A percentile compares a stretch with the other conserved stretches of the same genome.
These are phyloP conservation scores for Neomicropteryx cornuta DNA, from an alignment of 1,140 invertebrate species.

Conservation along the genomic window DNA sequence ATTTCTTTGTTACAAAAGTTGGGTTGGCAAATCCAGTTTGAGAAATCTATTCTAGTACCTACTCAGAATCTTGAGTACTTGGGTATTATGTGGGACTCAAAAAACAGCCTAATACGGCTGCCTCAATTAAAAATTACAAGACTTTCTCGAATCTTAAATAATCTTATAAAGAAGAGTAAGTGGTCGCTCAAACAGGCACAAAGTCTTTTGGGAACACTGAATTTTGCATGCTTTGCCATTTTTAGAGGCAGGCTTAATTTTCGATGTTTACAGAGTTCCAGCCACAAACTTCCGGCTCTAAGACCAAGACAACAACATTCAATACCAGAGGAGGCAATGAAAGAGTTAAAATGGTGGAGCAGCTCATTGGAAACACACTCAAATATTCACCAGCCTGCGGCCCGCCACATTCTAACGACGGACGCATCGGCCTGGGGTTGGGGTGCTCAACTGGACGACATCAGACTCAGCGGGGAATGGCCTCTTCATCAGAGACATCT, in stretches of 20 bases:
- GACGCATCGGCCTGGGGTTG: conserved; percentile 16
- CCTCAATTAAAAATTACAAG: not conserved
- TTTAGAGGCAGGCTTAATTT: conserved; percentile 25
- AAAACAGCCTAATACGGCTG: not conserved
- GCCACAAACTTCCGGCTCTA: not conserved
- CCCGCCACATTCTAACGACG: conserved; percentile 14
- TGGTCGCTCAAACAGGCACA: conserved; percentile 4
- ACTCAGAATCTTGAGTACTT: conserved; percentile 11
- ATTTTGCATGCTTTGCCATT: conserved; percentile 40
- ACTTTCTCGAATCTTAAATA: not conserved
- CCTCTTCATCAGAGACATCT: conserved; percentile 10
- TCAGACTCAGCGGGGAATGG: conserved; percentile 11
- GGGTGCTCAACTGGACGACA: conserved; percentile 11
- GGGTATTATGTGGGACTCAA: conserved; percentile 10
- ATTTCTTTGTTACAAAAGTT: conserved; percentile 8
- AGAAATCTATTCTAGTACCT: conserved; percentile 8
- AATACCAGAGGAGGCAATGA: not conserved
- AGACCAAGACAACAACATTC: not conserved
- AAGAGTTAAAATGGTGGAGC: conserved; percentile 13
- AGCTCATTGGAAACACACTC: conserved; percentile 6
- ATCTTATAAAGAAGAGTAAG: not conserved
- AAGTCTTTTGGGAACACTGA: conserved; percentile 8
- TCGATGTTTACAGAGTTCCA: conserved; percentile 5
- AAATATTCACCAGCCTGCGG: conserved; percentile 8
- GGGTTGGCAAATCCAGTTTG: conserved; percentile 13